Percentiles rank a stretch among this genome's conserved stretches.
Conservation (phyloP, 92 coral and sea anemone species). For the Porites evermanni region DNA sequence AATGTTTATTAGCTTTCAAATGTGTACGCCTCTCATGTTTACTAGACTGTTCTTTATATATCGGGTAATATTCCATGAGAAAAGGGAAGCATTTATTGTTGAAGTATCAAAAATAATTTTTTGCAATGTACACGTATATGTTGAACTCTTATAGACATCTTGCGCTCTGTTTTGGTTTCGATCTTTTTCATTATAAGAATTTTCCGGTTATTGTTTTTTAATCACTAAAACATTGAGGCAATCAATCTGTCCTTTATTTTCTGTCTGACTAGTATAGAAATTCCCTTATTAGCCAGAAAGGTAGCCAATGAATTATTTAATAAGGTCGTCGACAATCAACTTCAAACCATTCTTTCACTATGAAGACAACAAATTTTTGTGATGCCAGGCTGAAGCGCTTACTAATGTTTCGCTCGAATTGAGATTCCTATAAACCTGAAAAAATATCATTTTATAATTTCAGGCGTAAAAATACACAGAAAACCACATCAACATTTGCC, state of each 20-base stretch:
- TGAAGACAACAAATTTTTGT: too few relatives aligned
- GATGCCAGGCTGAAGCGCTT: background rate
- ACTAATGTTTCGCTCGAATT: background rate
- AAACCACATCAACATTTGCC: background rate
- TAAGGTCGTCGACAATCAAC: background rate
- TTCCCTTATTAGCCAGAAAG: background rate
- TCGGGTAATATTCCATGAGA: background rate
- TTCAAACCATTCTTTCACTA: too few relatives aligned
- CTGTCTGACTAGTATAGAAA: background rate
- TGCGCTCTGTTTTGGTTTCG: background rate
- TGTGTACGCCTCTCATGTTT: background rate
- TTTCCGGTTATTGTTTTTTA: background rate
- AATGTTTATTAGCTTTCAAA: background rate
- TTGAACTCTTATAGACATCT: background rate
- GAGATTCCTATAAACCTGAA: too few relatives aligned
- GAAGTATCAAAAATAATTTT: background rate
- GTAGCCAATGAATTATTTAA: conserved; percentile 13
- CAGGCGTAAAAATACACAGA: too few relatives aligned
- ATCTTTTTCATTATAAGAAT: background rate
- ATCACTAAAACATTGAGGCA: background rate
- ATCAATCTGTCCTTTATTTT: background rate
- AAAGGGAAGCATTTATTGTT: background rate
- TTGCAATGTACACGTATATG: background rate
- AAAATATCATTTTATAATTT: background rate
- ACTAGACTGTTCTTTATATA: background rate